Conservation (phyloP, 2,113 vertebrate genomes). For the Odontophorus gujanensis region DNA sequence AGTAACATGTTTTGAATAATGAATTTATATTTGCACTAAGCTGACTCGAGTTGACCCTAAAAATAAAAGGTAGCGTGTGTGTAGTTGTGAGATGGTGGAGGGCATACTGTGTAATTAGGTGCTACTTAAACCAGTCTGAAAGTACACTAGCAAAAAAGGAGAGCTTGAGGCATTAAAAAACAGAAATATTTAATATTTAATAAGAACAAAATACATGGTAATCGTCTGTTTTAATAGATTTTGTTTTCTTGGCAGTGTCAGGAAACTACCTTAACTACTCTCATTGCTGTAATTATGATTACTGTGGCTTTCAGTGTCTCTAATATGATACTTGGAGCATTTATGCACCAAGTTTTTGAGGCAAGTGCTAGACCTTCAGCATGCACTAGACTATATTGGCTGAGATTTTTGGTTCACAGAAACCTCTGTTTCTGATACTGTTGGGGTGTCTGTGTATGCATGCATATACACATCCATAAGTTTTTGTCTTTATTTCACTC, state of each 20-base stretch:
- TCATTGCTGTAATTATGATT: not conserved
- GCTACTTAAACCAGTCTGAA: not conserved
- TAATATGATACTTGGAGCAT: not conserved
- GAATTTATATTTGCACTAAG: not conserved
- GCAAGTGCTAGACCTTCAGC: not conserved
- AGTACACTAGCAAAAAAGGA: not conserved
- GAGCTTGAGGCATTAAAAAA: not conserved
- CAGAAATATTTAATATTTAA: not conserved
- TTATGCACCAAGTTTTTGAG: not conserved
- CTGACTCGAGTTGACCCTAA: not conserved
- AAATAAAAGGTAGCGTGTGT: not conserved
- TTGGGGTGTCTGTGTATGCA: not conserved
- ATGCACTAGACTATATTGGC: not conserved
- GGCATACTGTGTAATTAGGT: not conserved
- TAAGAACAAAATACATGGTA: not conserved
- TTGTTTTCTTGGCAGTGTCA: slow-evolving; percentile 15
- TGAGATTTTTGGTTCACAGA: not conserved
- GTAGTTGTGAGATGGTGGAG: not conserved
- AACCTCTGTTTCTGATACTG: not conserved
- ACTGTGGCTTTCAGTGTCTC: not conserved
- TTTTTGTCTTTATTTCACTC: not conserved
- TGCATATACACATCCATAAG: not conserved
- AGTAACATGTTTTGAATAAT: not conserved
- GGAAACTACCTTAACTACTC: not conserved
- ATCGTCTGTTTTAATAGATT: not conserved